phyloP scores from a whole-genome alignment of 2,888 invertebrate species.

The Oasisia sp. region DNA sequence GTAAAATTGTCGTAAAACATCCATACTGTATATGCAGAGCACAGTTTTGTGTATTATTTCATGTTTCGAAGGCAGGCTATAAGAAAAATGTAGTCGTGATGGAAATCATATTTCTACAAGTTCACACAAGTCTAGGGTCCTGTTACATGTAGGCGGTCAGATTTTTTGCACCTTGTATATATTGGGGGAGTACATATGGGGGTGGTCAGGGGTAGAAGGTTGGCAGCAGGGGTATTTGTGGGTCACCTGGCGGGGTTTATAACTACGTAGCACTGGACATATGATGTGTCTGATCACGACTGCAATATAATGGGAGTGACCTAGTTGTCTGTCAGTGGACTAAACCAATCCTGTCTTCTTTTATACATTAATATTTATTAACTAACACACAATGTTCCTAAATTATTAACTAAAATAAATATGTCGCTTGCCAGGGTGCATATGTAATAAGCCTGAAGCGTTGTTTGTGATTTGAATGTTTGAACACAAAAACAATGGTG shows the following conservation, averaged over 20 bases:
- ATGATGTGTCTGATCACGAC: neutral
- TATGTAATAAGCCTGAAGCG: too few relatives aligned
- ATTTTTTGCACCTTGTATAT: neutral
- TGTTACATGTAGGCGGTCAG: neutral
- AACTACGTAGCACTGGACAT: neutral
- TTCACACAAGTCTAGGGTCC: neutral
- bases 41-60: neutral
- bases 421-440: too few relatives aligned
- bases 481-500: too few relatives aligned
- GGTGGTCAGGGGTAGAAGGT: neutral
- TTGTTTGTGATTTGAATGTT: too few relatives aligned
- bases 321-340: neutral
- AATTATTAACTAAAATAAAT: too few relatives aligned
- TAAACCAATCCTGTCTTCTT: neutral
- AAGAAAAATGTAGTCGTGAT: neutral
- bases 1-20: neutral
- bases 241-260: neutral
- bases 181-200: neutral
- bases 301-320: neutral
- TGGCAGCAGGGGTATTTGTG: neutral
- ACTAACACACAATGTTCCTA: too few relatives aligned
- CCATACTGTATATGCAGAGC: neutral
- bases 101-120: neutral
- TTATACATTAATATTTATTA: too few relatives aligned
- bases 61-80: neutral